Conservation (phyloP, 30 jellyfish, hydroid and myxozoan genomes). For the Calvadosia cruxmelitensis region DNA sequence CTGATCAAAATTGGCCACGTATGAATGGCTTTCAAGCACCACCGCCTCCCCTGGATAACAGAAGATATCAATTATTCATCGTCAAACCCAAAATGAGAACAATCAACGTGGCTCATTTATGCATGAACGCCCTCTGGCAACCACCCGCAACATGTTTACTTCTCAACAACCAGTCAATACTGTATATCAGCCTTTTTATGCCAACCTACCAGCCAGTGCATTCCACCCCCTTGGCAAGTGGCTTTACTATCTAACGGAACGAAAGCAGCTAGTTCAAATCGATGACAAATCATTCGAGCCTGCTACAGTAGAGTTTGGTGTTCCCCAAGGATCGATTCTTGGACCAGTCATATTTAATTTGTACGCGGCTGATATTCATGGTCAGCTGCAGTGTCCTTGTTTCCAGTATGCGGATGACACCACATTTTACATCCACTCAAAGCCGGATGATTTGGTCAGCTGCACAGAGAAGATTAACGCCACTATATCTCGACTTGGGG, state of each 20-base stretch:
- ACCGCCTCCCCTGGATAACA: too few relatives aligned
- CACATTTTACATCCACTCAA: constrained; percentile 17
- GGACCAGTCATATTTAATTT: constrained; percentile 43
- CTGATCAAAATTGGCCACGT: too few relatives aligned
- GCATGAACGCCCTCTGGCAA: too few relatives aligned
- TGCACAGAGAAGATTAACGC: constrained; percentile 9
- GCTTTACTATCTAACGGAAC: constrained; percentile 3
- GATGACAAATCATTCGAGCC: constrained; percentile 44
- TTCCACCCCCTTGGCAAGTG: too few relatives aligned
- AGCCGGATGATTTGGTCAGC: constrained; percentile 20
- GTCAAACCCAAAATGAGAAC: too few relatives aligned
- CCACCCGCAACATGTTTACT: too few relatives aligned
- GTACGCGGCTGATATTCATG: constrained; percentile 34
- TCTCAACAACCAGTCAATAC: too few relatives aligned
- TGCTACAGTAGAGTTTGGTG: constrained; percentile 20
- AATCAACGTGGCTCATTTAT: too few relatives aligned
- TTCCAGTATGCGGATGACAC: constrained; percentile 33
- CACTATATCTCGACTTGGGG: constrained; percentile 10
- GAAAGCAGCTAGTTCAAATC: constrained; percentile 37
- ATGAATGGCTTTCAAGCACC: too few relatives aligned
- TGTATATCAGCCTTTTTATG: too few relatives aligned
- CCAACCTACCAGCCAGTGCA: too few relatives aligned
- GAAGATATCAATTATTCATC: too few relatives aligned
- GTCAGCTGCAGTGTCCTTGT: constrained; percentile 19
- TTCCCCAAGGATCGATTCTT: constrained; percentile 48